These are phyloP conservation scores for Eueides isabella DNA, from an alignment of 1,140 invertebrate genomes.

Conservation along the genomic window DNA sequence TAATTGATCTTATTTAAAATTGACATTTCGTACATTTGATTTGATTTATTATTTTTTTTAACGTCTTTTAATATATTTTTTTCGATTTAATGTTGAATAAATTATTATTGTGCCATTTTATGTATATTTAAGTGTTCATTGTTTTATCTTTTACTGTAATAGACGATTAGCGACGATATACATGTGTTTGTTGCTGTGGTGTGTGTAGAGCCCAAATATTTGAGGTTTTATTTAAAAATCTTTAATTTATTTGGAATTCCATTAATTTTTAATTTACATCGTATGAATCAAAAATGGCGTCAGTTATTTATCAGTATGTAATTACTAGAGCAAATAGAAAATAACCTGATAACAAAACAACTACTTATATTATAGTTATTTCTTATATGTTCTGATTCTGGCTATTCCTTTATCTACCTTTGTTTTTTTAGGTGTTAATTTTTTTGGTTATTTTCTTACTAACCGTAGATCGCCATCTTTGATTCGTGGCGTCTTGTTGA, in stretches of 20 bases:
- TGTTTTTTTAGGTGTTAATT: neutral
- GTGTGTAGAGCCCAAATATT: slow-evolving; percentile 18
- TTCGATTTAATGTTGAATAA: neutral
- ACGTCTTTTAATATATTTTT: neutral
- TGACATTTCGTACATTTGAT: neutral
- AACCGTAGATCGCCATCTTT: neutral
- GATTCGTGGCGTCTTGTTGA: slow-evolving; percentile 1
- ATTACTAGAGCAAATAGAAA: neutral
- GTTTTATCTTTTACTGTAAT: neutral
- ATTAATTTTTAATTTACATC: neutral
- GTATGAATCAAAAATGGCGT: neutral
- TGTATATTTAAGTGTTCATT: neutral
- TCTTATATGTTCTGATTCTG: too few relatives aligned
- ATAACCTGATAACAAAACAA: neutral
- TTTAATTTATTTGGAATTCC: neutral
- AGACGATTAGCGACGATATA: neutral
- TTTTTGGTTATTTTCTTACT: too few relatives aligned
- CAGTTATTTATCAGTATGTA: too few relatives aligned
- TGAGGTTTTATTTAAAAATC: slow-evolving; percentile 12
- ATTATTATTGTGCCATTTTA: neutral
- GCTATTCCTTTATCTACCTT: neutral
- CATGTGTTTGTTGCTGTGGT: neutral
- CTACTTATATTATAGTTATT: too few relatives aligned
- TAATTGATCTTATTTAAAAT: neutral
- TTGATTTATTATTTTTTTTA: too few relatives aligned